Base-by-base conservation (phyloP, 2,113 vertebrate species). In the Melospiza melodia region DNA sequence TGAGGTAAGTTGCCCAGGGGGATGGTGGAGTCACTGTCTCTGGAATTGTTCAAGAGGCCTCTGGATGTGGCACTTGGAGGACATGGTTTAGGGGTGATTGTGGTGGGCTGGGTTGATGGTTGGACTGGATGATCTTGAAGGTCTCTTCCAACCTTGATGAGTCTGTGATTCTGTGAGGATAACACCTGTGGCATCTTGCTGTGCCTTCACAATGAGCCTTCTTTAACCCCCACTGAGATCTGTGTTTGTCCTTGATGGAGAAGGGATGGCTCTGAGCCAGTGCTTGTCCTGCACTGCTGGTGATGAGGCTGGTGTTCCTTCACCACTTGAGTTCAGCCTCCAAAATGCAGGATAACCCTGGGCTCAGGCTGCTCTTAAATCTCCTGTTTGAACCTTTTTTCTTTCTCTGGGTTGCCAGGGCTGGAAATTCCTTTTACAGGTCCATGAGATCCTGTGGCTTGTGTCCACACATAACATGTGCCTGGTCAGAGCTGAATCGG, bases 41-140 rank as follows among this genome's bases (percentile, higher is more conserved):
- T 68, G n/a, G 69, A 35, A 35, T 9, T 7, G 11, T 41, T 61
- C 39, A 41, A 46, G 54, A 48, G 54, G 16, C 5, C 3, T 54
- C 28, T 82, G 61, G 46, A 61, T 41, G 46, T 68, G 46, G 54
- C 24, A 6, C 30, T 22, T 54, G 16, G 44, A 30, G n/a, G 11
- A 48, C 35, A 18, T 48, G 54, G 44, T 30, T 61, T 68, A 41
- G n/a, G 62, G n/a, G n/a, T 54, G 48, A 41, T 55, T 31, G 57
- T 61, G 24, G 20, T 30, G 39, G 28, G 31, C 39, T 82, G 78
- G 19, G n/a, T 5, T 59, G 46, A n/a, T 54, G 39, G 39, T 15
- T 61, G 39, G 39, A n/a, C n/a, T 46, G 0, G 0, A 23, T 23
- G 19, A 61, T 41, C 78, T 54, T 41, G 28, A n/a, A 68, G 71